Evolutionary conservation across 2,888 invertebrate genomes (phyloP), one percentile per base, ranked within the genome.

Genomic region (Hypolimnas misippus): DNA sequence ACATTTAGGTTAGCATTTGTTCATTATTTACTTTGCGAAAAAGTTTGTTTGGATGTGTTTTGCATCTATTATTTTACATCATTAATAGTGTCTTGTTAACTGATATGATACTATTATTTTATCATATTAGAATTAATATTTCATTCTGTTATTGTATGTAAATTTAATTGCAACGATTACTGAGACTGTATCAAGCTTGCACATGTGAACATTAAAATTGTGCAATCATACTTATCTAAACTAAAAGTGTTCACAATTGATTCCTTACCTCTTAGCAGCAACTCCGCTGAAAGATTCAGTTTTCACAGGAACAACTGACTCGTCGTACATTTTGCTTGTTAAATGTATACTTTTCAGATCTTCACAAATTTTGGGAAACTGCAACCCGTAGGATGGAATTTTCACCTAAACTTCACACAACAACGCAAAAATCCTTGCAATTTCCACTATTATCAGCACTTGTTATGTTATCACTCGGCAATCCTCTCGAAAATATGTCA

Each of bases 231-330:
- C n/a, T n/a, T n/a, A n/a, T n/a, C n/a, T n/a, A n/a, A n/a, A n/a
- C n/a, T n/a, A 46, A 12, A 25, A 46, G 12, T n/a, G 5, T 25
- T 2, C 2, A 12, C 21, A 46, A 52, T 42, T 59, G 55, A 16
- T 75, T 74, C 77, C 54, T 78, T 82, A 92, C 92, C 91, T 89
- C 84, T 91, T 92, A 66, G 90, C 88, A 66, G 84, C 87, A 73
- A 91, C 83, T 63, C 86, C 88, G 70, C 91, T 92, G 87, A 92
- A 92, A 12, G 81, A 82, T 72, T 91, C 92, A 62, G 87, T 75
- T 77, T 90, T 90, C 16, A 89, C 83, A n/a, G 91, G 84, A 67
- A 91, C 84, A 68, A 91, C 85, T 67, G 88, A 81, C 62, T 91
- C 87, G 76, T 89, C 83, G 83, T 84, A 91, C 91, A 92, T 92